A percentile compares a stretch with the other conserved stretches of the same genome.
Conservation (phyloP, 2,888 invertebrate genomes). For the Cephus runcator region DNA sequence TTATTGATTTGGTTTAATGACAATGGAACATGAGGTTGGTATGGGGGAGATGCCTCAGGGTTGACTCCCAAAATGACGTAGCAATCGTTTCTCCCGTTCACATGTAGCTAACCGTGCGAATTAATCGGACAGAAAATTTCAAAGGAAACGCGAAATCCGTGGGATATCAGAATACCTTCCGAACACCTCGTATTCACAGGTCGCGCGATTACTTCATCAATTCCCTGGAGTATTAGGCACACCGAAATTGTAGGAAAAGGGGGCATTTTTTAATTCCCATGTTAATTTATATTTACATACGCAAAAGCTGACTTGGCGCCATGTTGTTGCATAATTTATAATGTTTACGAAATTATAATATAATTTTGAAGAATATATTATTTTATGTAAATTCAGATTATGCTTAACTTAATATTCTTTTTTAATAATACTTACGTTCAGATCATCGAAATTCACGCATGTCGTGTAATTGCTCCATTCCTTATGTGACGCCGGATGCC, state of each 20-base stretch:
- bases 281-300: neutral
- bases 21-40: neutral
- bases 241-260: neutral
- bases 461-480: slow-evolving; percentile 94
- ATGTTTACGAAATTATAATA: neutral
- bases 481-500: slow-evolving; percentile 78
- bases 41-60: neutral
- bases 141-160: neutral
- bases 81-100: neutral
- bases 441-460: slow-evolving; percentile 79
- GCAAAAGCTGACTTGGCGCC: neutral
- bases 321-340: neutral
- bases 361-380: neutral
- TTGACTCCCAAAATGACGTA: neutral
- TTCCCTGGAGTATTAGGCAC: neutral
- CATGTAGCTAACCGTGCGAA: neutral
- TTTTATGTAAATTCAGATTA: neutral
- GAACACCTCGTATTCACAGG: neutral
- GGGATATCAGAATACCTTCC: neutral
- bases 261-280: neutral
- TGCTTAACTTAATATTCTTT: neutral
- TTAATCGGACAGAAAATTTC: neutral
- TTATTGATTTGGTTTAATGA: neutral
- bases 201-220: neutral
- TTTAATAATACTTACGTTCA: slow-evolving; percentile 69